Evolutionary conservation across 1,140 invertebrate genomes (phyloP).

Genomic region (Oscheius sp.): DNA sequence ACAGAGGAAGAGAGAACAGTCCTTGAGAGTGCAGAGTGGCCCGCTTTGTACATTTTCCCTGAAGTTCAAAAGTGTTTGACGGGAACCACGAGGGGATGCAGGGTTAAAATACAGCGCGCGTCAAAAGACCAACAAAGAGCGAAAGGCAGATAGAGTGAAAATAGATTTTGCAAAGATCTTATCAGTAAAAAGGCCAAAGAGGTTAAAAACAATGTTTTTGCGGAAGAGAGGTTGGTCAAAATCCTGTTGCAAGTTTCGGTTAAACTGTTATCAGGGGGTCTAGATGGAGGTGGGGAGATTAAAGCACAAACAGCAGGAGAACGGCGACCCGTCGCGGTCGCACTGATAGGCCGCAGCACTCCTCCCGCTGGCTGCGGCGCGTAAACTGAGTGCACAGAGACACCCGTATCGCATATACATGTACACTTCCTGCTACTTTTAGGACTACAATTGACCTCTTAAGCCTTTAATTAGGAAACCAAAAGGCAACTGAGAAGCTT

Average conservation of each 20-base stretch:
- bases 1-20: not conserved
- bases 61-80: not conserved
- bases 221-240: too few relatives aligned
- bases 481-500: too few relatives aligned
- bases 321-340: conserved; percentile 2
- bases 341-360: not conserved
- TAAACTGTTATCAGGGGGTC: too few relatives aligned
- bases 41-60: not conserved
- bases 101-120: too few relatives aligned
- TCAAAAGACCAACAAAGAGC: not conserved
- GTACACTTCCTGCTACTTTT: too few relatives aligned
- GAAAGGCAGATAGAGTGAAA: too few relatives aligned
- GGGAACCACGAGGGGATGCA: not conserved
- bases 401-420: not conserved
- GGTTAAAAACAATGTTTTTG: too few relatives aligned
- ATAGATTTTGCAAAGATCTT: too few relatives aligned
- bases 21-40: not conserved
- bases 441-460: too few relatives aligned
- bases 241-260: too few relatives aligned
- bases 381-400: conserved; percentile 4
- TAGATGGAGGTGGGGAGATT: not conserved
- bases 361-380: not conserved
- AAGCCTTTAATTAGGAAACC: too few relatives aligned
- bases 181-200: too few relatives aligned
- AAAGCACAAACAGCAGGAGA: conserved; percentile 5